A percentile compares a stretch with the other conserved stretches of the same genome.
Evolutionary conservation across 2,888 invertebrate species (phyloP).

Genomic region (Drosophila stalkeri): DNA sequence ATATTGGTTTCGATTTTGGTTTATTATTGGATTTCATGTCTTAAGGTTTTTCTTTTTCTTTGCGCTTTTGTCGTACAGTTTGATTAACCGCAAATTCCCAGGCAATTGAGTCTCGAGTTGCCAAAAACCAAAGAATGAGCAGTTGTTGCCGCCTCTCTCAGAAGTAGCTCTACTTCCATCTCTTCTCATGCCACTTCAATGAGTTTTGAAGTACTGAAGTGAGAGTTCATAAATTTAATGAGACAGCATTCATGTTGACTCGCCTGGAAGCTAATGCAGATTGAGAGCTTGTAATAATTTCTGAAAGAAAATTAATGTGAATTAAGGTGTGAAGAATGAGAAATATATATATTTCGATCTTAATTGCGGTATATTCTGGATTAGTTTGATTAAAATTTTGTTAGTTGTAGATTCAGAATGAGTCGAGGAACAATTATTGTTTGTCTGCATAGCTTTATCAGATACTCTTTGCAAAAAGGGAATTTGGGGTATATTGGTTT

Average conservation of each 20-base stretch:
- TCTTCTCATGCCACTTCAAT: conserved; percentile 31
- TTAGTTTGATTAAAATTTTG: not conserved
- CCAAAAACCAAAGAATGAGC: conserved; percentile 42
- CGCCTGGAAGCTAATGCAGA: not conserved
- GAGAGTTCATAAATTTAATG: conserved; percentile 29
- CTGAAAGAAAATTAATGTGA: not conserved
- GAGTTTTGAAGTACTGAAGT: not conserved
- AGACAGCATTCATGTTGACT: conserved; percentile 19
- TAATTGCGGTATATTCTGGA: not conserved
- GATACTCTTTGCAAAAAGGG: not conserved
- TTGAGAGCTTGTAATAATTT: not conserved
- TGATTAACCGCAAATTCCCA: conserved; percentile 73
- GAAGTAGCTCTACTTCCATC: conserved; percentile 5
- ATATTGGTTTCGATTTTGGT: conserved; percentile 45
- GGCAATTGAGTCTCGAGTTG: conserved; percentile 53
- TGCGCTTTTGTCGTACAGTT: conserved; percentile 15
- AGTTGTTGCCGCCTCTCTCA: conserved; percentile 23
- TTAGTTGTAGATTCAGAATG: not conserved
- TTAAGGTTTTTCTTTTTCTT: not conserved
- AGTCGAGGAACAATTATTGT: not conserved
- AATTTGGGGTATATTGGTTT: not conserved
- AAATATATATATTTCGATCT: not conserved
- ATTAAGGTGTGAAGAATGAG: not conserved
- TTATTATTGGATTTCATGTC: conserved; percentile 40
- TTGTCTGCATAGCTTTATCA: not conserved